Evolutionary conservation across 2,797 vertebrate species (phyloP).

Genomic region (Euphonia xanthogaster): DNA sequence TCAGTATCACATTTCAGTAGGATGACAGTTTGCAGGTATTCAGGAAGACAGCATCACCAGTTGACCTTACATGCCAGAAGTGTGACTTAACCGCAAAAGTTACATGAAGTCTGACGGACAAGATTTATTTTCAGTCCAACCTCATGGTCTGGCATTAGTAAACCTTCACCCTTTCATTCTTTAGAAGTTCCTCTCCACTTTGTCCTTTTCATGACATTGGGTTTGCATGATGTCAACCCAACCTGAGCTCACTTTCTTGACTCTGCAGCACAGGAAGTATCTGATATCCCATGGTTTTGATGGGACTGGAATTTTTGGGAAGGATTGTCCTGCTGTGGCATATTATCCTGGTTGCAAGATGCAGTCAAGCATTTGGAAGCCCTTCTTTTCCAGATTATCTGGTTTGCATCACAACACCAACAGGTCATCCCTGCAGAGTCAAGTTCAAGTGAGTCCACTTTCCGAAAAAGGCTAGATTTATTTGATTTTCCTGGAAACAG

Average conservation of each 20-base stretch:
- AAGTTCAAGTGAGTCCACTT: background rate
- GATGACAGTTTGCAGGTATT: background rate
- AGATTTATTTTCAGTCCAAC: background rate
- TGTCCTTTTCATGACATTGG: background rate
- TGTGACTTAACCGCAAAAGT: background rate
- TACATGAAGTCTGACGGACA: background rate
- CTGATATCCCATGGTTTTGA: background rate
- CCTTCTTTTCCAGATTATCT: background rate
- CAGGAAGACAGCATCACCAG: background rate
- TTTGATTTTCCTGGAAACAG: background rate
- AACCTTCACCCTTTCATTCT: background rate
- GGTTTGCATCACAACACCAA: background rate
- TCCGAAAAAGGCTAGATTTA: background rate
- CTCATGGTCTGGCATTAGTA: background rate
- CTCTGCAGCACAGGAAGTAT: background rate
- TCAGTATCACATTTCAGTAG: background rate
- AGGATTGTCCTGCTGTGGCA: background rate
- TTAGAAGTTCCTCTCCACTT: background rate
- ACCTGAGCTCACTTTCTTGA: background rate
- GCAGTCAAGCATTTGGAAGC: background rate
- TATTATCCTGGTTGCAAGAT: background rate
- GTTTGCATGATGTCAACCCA: background rate
- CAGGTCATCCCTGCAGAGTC: background rate
- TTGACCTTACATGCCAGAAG: background rate
- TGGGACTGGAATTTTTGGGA: background rate